Conservation (phyloP, 1,140 invertebrate genomes). For the Cyclargus thomasi region DNA sequence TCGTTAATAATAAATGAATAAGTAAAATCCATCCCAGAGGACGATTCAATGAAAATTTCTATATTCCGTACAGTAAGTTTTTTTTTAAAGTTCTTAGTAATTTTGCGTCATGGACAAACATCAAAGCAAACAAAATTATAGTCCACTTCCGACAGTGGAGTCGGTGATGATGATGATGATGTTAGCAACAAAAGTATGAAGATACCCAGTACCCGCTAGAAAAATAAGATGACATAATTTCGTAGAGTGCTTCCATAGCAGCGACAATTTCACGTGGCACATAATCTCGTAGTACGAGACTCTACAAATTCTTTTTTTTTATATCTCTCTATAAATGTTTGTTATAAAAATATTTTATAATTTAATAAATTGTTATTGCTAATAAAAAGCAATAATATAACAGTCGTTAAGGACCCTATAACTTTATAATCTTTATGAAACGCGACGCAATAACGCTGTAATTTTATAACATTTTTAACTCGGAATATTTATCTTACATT, state of each 20-base stretch:
- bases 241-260: background rate
- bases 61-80: no score
- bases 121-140: no score
- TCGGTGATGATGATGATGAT: background rate
- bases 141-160: no score
- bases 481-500: background rate
- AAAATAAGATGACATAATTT: background rate
- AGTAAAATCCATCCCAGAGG: no score
- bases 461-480: background rate
- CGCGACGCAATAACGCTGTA: background rate
- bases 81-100: no score
- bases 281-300: background rate
- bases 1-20: no score
- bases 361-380: background rate
- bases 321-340: background rate
- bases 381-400: no score
- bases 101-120: background rate
- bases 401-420: background rate
- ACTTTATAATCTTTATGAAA: background rate
- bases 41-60: no score
- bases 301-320: background rate
- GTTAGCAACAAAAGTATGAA: background rate
- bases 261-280: background rate
- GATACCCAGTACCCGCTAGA: background rate
- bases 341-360: background rate